Evolutionary conservation across 1,140 invertebrate genomes (phyloP), one percentile per base, ranked within the genome.

Genomic region (Drosophila orena): DNA sequence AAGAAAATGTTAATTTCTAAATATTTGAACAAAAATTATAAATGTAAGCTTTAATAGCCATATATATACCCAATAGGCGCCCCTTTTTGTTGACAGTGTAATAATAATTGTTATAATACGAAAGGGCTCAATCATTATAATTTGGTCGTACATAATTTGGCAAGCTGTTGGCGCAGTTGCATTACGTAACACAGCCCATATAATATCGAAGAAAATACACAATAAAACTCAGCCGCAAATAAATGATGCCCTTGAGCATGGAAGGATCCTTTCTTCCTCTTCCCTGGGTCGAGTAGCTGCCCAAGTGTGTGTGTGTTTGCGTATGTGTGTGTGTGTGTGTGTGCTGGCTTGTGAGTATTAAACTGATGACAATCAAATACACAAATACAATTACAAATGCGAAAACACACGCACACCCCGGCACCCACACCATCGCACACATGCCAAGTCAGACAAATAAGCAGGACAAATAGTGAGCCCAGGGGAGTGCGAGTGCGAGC

Each of bases 301-400:
- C 46, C 65, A 61, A 52, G 17, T 43, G 27, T 61, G 42, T 17
- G 24, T 34, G 37, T 17, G 17, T 17, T 17, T 17, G 22, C 22
- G 17, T 22, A 15, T 43, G 27, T 61, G 42, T 17, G 24, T 27
- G 37, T 34, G 44, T 42, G 17, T 27, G 57, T 40, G 34, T 30
- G 30, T 49, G 47, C 34, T 53, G 44, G 35, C 64, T 34, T 74
- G 73, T 77, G 77, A 73, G 79, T 83, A 88, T 77, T 75, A 83
- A 77, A 79, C 78, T 85, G 86, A 90, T 83, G 81, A 75, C 79
- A 90, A 90, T 90, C 86, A 90, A 81, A 90, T 79, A 83, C 86
- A 90, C 86, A 90, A 90, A 90, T 75, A 90, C 86, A 90, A 90
- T 90, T 86, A 90, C 81, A 83, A 83, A 80, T 74, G 59, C 75